These are phyloP conservation scores for Pipra filicauda DNA, from an alignment of 2,113 vertebrate species.

Conservation along the genomic window DNA sequence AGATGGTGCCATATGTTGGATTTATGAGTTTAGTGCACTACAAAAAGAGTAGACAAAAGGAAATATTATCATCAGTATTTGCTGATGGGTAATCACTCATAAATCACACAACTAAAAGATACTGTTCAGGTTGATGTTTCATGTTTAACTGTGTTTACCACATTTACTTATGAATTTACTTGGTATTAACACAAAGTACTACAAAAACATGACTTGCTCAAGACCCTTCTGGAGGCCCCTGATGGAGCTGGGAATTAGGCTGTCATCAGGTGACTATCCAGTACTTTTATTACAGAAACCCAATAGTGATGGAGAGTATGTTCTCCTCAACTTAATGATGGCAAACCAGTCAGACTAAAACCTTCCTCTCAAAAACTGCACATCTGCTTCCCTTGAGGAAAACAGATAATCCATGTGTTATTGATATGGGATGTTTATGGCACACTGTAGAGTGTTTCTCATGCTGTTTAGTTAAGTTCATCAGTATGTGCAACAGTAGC, in stretches of 20 bases:
- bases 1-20: fast-evolving
- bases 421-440: not conserved
- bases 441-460: not conserved
- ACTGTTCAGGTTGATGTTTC: not conserved
- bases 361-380: not conserved
- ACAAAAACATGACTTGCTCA: not conserved
- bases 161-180: not conserved
- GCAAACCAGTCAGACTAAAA: not conserved
- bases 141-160: not conserved
- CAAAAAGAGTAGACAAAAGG: not conserved
- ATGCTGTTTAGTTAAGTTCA: not conserved
- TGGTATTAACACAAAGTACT: not conserved
- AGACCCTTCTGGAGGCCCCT: not conserved
- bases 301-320: not conserved
- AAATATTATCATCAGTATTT: not conserved
- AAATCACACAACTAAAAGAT: not conserved
- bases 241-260: not conserved
- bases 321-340: not conserved
- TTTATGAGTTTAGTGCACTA: not conserved
- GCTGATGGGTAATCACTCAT: not conserved
- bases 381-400: not conserved
- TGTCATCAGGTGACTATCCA: not conserved
- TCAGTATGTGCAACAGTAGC: not conserved
- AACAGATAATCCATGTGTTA: not conserved
- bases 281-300: not conserved